Conservation (phyloP, 2,113 vertebrate species). For the Clupea harengus region DNA sequence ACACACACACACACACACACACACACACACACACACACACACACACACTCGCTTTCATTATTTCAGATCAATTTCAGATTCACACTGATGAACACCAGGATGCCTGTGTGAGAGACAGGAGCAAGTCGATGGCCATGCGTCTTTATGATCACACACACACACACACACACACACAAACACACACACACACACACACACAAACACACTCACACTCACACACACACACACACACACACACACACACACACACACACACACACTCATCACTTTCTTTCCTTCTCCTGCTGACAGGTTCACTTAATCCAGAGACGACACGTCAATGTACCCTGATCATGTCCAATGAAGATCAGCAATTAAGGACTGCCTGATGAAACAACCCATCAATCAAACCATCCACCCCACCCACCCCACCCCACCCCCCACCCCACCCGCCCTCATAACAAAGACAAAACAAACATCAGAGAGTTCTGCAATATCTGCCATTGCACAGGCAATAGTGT, state of each 20-base stretch:
- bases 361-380: constrained; percentile 38
- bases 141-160: constrained; percentile 41
- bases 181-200: neutral
- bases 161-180: neutral
- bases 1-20: too few species aligned
- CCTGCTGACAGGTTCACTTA: constrained; percentile 44
- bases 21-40: too few species aligned
- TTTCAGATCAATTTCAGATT: constrained; percentile 48
- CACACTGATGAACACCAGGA: constrained; percentile 35
- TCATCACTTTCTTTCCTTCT: constrained; percentile 41
- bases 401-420: too few species aligned
- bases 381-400: constrained; percentile 28
- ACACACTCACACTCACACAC: neutral
- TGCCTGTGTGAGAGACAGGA: constrained; percentile 14
- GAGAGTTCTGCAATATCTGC: neutral
- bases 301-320: constrained; percentile 40
- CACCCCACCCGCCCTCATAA: neutral
- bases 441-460: neutral
- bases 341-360: constrained; percentile 49
- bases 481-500: too few species aligned
- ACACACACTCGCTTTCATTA: constrained; percentile 33
- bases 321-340: constrained; percentile 40
- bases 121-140: constrained; percentile 42
- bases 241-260: neutral
- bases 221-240: neutral